A percentile compares a stretch with the other conserved stretches of the same genome.
These are phyloP conservation scores for Piprites chloris DNA, from an alignment of 2,113 vertebrate species.

Conservation along the genomic window DNA sequence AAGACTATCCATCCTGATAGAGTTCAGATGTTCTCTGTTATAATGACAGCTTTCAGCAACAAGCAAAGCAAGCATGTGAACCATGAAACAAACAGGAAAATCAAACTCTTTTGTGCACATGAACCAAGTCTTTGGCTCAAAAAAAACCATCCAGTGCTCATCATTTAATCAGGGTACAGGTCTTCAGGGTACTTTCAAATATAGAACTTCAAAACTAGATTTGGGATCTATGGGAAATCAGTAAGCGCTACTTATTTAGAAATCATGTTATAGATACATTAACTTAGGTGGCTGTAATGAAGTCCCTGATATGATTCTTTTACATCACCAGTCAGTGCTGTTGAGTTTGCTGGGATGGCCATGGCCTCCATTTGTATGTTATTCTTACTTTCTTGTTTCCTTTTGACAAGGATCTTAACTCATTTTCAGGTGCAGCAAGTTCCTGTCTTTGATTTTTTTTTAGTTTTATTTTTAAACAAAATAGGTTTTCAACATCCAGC, in stretches of 20 bases:
- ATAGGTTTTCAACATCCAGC: background rate
- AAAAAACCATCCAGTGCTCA: background rate
- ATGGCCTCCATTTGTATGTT: fast-evolving
- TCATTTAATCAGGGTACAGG: background rate
- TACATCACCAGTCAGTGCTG: background rate
- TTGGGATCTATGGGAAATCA: background rate
- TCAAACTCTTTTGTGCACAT: background rate
- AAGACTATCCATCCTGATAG: background rate
- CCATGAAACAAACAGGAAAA: background rate
- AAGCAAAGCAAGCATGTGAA: background rate
- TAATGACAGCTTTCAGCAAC: background rate
- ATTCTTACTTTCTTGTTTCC: background rate
- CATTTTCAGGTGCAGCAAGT: background rate
- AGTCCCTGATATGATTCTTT: background rate
- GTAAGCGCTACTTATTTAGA: background rate
- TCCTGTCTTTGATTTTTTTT: background rate
- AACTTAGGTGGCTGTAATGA: background rate
- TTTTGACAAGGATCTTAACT: background rate
- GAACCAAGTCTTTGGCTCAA: background rate
- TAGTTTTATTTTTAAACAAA: background rate
- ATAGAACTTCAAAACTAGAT: background rate
- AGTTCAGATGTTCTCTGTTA: background rate
- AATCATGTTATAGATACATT: background rate
- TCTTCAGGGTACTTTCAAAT: background rate
- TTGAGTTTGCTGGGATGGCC: background rate